Conservation (phyloP, 1,140 invertebrate genomes). For the Zaprionus inermis region DNA sequence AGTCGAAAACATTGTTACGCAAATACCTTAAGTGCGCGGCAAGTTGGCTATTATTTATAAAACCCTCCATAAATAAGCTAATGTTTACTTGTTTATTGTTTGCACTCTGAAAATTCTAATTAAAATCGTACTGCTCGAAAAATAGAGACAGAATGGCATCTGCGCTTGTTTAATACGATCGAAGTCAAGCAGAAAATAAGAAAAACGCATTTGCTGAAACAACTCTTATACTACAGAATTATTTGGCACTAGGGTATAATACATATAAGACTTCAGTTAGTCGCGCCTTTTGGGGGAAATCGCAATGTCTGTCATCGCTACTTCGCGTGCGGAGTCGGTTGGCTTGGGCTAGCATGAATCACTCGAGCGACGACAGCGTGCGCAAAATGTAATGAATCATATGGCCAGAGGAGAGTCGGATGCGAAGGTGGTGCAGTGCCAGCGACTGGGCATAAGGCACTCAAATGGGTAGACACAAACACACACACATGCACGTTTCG, state of each 20-base stretch:
- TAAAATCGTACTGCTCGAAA: not conserved
- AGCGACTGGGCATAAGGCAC: slow-evolving; percentile 21
- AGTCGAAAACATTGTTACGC: not conserved
- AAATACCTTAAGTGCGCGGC: not conserved
- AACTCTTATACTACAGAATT: not conserved
- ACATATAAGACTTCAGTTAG: not conserved
- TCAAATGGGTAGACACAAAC: slow-evolving; percentile 28
- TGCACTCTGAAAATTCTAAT: not conserved
- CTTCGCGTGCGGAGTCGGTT: slow-evolving; percentile 55
- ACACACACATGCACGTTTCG: slow-evolving; percentile 20
- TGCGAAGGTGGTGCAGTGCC: slow-evolving; percentile 6
- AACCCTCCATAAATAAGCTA: not conserved
- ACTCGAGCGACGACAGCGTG: slow-evolving; percentile 54
- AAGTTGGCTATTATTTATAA: not conserved
- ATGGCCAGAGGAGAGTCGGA: slow-evolving; percentile 15
- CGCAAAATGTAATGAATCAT: slow-evolving; percentile 67
- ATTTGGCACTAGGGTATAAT: not conserved
- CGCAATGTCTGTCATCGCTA: slow-evolving; percentile 1
- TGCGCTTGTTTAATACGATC: not conserved
- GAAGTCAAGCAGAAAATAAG: slow-evolving; percentile 1
- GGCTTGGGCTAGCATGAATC: slow-evolving; percentile 58
- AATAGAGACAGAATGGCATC: not conserved
- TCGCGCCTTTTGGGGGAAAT: not conserved
- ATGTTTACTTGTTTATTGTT: not conserved
- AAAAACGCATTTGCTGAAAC: not conserved